A percentile compares a stretch with the other conserved stretches of the same genome.
Conservation (phyloP, 2,888 invertebrate species). For the Eupeodes luniger region DNA sequence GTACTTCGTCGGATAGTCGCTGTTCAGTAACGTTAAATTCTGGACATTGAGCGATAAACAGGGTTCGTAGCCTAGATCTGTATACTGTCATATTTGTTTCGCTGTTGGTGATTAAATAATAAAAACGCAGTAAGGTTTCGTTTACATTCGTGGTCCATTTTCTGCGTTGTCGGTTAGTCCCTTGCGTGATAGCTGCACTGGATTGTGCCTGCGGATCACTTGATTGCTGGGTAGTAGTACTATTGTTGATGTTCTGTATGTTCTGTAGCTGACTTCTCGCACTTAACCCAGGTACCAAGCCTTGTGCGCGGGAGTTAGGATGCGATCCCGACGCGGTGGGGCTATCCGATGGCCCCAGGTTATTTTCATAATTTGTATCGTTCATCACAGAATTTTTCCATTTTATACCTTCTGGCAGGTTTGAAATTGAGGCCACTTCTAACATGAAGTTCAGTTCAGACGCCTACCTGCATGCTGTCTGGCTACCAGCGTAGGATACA, state of each 20-base stretch:
- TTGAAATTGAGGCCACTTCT: neutral
- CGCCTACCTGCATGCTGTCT: too few species aligned
- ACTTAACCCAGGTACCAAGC: slow-evolving; percentile 27
- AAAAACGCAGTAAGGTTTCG: slow-evolving; percentile 10
- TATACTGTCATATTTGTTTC: slow-evolving; percentile 11
- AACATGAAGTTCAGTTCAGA: too few species aligned
- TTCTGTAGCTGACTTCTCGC: slow-evolving; percentile 7
- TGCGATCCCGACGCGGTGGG: slow-evolving; percentile 34
- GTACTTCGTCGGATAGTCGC: slow-evolving; percentile 34
- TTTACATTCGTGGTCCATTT: neutral
- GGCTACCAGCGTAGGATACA: neutral
- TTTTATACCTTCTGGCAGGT: slow-evolving; percentile 34
- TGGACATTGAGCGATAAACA: slow-evolving; percentile 27
- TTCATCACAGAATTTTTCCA: neutral
- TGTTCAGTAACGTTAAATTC: slow-evolving; percentile 48
- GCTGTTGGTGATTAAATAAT: slow-evolving; percentile 1
- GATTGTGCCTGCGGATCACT: slow-evolving; percentile 58
- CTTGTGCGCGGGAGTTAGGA: slow-evolving; percentile 24
- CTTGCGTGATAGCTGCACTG: slow-evolving; percentile 5
- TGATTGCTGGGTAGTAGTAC: slow-evolving; percentile 31
- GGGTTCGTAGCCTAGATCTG: slow-evolving; percentile 11
- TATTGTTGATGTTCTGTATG: slow-evolving; percentile 30
- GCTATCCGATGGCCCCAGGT: neutral
- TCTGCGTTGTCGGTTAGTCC: slow-evolving; percentile 8
- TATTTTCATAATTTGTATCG: neutral